Evolutionary conservation across 2,888 invertebrate species (phyloP).

Genomic region (Agrotis segetum): DNA sequence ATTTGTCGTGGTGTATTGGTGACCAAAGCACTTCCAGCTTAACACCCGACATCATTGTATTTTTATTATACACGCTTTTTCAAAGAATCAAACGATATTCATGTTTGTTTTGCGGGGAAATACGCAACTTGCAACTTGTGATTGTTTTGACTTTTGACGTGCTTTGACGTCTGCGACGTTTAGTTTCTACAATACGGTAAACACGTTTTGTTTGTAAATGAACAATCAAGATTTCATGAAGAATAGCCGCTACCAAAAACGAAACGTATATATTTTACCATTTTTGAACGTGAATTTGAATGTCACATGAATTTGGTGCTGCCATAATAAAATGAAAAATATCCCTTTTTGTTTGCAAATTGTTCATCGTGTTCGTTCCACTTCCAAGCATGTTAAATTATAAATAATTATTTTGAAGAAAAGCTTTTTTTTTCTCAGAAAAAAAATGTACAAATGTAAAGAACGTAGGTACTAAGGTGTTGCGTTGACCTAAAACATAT

Average conservation of each 20-base stretch:
- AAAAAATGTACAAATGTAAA: no score
- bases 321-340: slow-evolving; percentile 32
- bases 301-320: slow-evolving; percentile 45
- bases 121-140: slow-evolving; percentile 48
- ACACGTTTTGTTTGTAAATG: no score
- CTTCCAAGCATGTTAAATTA: no score
- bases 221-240: neutral
- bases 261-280: slow-evolving; percentile 23
- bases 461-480: no score
- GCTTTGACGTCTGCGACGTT: slow-evolving; percentile 52
- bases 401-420: no score
- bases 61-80: slow-evolving; percentile 21
- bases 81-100: slow-evolving; percentile 33
- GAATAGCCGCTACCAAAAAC: neutral
- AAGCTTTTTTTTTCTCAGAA: no score
- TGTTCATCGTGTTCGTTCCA: no score
- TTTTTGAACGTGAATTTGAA: slow-evolving; percentile 53
- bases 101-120: slow-evolving; percentile 53
- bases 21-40: slow-evolving; percentile 97
- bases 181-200: slow-evolving; percentile 39
- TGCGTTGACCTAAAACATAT: no score
- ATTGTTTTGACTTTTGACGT: slow-evolving; percentile 48
- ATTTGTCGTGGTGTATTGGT: slow-evolving; percentile 94
- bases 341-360: slow-evolving; percentile 16
- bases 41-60: slow-evolving; percentile 78